A percentile compares a stretch with the other conserved stretches of the same genome.
phyloP scores from a whole-genome alignment of 2,888 invertebrate species.

The Brachylomia viminalis region DNA sequence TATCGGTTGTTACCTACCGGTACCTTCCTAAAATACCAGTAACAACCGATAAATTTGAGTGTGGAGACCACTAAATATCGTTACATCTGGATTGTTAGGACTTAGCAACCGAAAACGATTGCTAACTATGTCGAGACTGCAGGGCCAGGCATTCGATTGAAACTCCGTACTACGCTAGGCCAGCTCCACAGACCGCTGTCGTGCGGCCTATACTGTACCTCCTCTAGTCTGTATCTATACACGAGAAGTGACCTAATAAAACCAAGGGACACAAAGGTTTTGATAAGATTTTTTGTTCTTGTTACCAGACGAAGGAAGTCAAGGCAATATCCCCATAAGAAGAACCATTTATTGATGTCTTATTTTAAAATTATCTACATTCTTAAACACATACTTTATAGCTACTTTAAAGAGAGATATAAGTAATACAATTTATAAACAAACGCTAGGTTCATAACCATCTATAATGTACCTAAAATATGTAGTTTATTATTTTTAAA shows the following conservation, averaged over 20 bases:
- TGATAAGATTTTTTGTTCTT: background rate
- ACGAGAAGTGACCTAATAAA: background rate
- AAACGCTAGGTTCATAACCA: background rate
- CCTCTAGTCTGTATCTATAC: background rate
- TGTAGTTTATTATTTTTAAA: constrained; percentile 5
- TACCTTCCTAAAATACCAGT: no score
- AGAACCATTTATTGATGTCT: background rate
- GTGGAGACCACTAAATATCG: no score
- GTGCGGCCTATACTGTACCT: background rate
- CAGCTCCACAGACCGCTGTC: no score
- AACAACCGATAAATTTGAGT: no score
- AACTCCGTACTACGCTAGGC: background rate
- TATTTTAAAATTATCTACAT: constrained; percentile 7
- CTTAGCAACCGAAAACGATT: no score
- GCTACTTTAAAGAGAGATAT: constrained; percentile 31
- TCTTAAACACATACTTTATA: constrained; percentile 1
- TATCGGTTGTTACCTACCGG: no score
- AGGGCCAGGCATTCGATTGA: background rate
- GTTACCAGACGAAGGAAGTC: background rate
- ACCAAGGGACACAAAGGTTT: background rate
- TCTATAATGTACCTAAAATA: background rate
- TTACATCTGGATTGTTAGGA: no score
- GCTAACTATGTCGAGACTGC: no score
- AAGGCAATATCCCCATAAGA: background rate
- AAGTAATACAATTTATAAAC: constrained; percentile 8